These are phyloP conservation scores for Ciconia maguari DNA, from an alignment of 2,113 vertebrate genomes.

Conservation along the genomic window DNA sequence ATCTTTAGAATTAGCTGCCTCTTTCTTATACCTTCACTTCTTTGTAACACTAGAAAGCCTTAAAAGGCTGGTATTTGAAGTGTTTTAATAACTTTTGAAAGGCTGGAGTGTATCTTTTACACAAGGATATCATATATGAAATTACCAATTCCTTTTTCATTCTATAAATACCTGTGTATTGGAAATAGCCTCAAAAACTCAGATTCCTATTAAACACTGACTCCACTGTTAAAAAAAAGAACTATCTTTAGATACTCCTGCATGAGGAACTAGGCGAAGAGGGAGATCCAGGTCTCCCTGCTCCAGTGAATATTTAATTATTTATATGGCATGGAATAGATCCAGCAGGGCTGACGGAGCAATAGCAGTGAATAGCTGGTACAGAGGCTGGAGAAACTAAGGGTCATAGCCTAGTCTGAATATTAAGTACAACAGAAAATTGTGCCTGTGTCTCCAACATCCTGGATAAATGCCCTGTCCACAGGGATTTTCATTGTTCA, in stretches of 20 bases:
- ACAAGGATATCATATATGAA: neutral
- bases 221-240: neutral
- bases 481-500: slow-evolving; percentile 21
- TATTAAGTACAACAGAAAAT: slow-evolving; percentile 20
- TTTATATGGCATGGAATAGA: neutral
- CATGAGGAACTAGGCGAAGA: neutral
- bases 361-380: neutral
- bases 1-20: slow-evolving; percentile 64
- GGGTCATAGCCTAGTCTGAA: slow-evolving; percentile 12
- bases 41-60: slow-evolving; percentile 44
- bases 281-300: neutral
- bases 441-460: neutral
- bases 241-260: neutral
- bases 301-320: slow-evolving; percentile 37
- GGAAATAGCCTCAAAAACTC: neutral
- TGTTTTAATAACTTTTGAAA: slow-evolving; percentile 33
- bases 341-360: neutral
- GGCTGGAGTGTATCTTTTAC: slow-evolving; percentile 15
- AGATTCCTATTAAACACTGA: slow-evolving; percentile 15
- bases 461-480: slow-evolving; percentile 2
- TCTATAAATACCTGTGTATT: slow-evolving; percentile 32
- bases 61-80: slow-evolving; percentile 44
- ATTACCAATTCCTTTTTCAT: neutral
- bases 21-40: slow-evolving; percentile 22
- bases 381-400: neutral